Evolutionary conservation across 2,113 vertebrate species (phyloP), one percentile per base, ranked within the genome.

Genomic region (Aegotheles bennettii): DNA sequence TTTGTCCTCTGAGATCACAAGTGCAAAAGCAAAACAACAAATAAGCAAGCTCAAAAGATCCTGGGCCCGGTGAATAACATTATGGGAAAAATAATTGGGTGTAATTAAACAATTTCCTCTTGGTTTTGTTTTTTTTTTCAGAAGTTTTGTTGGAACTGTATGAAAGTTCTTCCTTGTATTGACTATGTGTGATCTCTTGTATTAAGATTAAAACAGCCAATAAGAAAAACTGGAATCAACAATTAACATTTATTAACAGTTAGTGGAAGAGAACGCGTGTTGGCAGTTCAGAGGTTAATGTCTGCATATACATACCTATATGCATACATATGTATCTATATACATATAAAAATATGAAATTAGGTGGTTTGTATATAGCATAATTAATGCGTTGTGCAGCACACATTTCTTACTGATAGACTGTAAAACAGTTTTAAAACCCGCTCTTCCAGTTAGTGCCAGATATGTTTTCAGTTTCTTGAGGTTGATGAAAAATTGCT

Each of bases 1-100:
- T 89, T 75, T 61, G 45, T 95, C 95, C 93, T 92, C 84, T 68
- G 84, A 93, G 78, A 94, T 96, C 70, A 88, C 61, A 89, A 60
- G 64, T n/a, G 28, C 16, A 50, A 82, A 82, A 91, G 91, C 67
- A 81, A 94, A 97, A 86, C 73, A 82, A 68, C 33, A 87, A 94
- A 76, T 71, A 69, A 86, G 25, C n/a, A 60, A 76, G 42, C 28
- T 24, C 26, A 33, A 90, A 87, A 84, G 70, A 84, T 74, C 76
- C 59, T 87, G 65, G 43, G 38, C 89, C 25, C 6, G 24, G 15
- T 36, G 61, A 87, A 50, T 79, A 53, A 14, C 29, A 20, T 92
- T 51, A 71, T 42, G 50, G 36, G 16, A 81, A 78, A 69, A 69
- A 67, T 35, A 0, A 35, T 61, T 56, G 2, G 0, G 2, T 71